phyloP scores from a whole-genome alignment of 2,113 vertebrate genomes.

The Malurus elegans region DNA sequence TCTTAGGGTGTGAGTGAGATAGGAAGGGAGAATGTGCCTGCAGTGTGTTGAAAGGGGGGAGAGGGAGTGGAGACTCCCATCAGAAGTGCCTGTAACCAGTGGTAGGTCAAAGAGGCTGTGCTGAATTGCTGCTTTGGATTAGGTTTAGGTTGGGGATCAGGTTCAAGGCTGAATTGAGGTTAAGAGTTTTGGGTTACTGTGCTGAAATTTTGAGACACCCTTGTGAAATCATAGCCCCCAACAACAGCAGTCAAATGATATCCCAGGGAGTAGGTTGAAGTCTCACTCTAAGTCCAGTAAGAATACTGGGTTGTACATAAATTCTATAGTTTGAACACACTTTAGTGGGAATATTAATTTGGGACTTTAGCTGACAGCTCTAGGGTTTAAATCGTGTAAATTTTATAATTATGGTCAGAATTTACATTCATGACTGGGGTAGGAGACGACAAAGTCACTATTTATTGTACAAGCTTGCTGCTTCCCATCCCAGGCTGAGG shows the following conservation, averaged over 20 bases:
- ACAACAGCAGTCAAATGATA: not conserved
- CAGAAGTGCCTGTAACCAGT: not conserved
- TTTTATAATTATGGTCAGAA: not conserved
- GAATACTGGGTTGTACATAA: not conserved
- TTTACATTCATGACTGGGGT: not conserved
- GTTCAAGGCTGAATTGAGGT: slow-evolving; percentile 36
- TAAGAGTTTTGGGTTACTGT: slow-evolving; percentile 8
- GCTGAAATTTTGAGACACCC: slow-evolving; percentile 31
- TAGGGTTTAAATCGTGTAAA: not conserved
- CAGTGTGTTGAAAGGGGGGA: not conserved
- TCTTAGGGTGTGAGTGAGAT: not conserved
- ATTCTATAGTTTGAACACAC: not conserved
- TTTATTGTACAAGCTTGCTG: not conserved
- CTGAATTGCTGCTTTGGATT: not conserved
- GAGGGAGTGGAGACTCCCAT: not conserved
- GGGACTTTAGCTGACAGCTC: not conserved
- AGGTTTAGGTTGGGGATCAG: not conserved
- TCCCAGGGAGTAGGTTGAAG: not conserved
- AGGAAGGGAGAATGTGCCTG: not conserved
- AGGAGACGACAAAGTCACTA: not conserved
- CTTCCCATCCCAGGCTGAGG: not conserved
- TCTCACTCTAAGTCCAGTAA: not conserved
- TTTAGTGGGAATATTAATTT: not conserved
- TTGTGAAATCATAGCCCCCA: slow-evolving; percentile 23
- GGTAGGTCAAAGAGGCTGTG: not conserved